Percentiles rank a stretch among this genome's conserved stretches.
Conservation (phyloP, 2,888 invertebrate species). For the Calephelis perditalis region DNA sequence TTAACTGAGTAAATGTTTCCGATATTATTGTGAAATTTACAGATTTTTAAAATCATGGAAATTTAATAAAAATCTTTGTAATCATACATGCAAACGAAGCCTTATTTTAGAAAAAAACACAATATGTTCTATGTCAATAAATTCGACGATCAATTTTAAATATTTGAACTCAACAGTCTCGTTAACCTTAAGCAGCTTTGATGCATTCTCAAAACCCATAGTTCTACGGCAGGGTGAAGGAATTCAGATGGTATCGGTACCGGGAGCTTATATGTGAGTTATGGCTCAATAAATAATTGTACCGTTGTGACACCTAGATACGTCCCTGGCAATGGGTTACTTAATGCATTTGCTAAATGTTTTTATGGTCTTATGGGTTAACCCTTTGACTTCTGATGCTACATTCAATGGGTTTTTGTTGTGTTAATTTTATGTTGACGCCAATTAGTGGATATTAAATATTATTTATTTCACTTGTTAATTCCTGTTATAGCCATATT, state of each 20-base stretch:
- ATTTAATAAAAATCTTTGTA: too few species aligned
- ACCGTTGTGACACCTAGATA: slow-evolving; percentile 68
- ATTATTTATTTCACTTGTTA: too few species aligned
- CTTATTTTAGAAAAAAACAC: background rate
- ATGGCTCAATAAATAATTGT: slow-evolving; percentile 69
- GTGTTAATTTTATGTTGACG: too few species aligned
- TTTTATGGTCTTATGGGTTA: slow-evolving; percentile 16
- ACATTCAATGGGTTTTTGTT: too few species aligned
- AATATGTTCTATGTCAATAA: slow-evolving; percentile 24
- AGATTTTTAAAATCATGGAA: too few species aligned
- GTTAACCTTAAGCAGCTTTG: slow-evolving; percentile 63
- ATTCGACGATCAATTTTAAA: slow-evolving; percentile 59
- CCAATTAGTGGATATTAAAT: too few species aligned
- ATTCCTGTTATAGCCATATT: too few species aligned
- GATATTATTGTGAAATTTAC: too few species aligned
- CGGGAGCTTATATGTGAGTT: slow-evolving; percentile 70
- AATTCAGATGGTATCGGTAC: slow-evolving; percentile 68
- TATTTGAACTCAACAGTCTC: slow-evolving; percentile 53
- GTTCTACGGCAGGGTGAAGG: slow-evolving; percentile 41
- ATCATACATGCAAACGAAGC: background rate
- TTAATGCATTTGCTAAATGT: slow-evolving; percentile 42
- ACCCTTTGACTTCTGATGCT: too few species aligned
- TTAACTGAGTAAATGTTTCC: too few species aligned
- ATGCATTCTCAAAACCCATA: slow-evolving; percentile 43
- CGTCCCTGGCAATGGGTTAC: slow-evolving; percentile 48